A percentile compares a stretch with the other conserved stretches of the same genome.
Evolutionary conservation across 1,140 invertebrate species (phyloP).

Genomic region (Triops cancriformis): DNA sequence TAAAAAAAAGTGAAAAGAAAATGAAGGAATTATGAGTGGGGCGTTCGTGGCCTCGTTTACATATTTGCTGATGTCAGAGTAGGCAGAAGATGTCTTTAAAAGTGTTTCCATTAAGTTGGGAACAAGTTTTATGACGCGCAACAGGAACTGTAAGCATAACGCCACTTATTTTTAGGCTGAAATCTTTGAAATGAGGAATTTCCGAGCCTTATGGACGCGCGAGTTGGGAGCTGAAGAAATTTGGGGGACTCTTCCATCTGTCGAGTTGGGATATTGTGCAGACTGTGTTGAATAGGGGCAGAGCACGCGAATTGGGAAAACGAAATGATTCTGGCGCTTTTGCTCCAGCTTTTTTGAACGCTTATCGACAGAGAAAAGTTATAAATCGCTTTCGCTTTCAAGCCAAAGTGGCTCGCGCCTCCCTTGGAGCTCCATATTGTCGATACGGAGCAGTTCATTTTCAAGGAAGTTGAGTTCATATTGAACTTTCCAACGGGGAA

Average conservation of each 20-base stretch:
- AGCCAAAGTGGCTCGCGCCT: not conserved
- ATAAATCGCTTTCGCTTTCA: not conserved
- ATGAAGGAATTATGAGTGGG: not conserved
- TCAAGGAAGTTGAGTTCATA: too few species aligned
- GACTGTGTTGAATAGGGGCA: not conserved
- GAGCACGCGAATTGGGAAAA: not conserved
- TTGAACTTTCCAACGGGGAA: too few species aligned
- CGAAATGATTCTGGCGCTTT: not conserved
- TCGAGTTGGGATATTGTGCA: not conserved
- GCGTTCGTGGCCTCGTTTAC: not conserved
- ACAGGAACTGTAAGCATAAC: not conserved
- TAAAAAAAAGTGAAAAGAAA: too few species aligned
- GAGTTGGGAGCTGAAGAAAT: not conserved
- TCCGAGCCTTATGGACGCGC: not conserved
- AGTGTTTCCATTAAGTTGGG: not conserved
- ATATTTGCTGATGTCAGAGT: conserved; percentile 1
- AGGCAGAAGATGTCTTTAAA: not conserved
- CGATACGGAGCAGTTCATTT: not conserved
- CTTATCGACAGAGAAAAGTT: not conserved
- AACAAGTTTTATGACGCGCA: not conserved
- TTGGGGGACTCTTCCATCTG: not conserved
- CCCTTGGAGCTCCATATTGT: not conserved
- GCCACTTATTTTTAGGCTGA: too few species aligned
- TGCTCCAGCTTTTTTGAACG: not conserved
- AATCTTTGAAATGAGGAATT: too few species aligned